Base-by-base conservation (phyloP, 64 coral and sea anemone species). In the Porites lutea region DNA sequence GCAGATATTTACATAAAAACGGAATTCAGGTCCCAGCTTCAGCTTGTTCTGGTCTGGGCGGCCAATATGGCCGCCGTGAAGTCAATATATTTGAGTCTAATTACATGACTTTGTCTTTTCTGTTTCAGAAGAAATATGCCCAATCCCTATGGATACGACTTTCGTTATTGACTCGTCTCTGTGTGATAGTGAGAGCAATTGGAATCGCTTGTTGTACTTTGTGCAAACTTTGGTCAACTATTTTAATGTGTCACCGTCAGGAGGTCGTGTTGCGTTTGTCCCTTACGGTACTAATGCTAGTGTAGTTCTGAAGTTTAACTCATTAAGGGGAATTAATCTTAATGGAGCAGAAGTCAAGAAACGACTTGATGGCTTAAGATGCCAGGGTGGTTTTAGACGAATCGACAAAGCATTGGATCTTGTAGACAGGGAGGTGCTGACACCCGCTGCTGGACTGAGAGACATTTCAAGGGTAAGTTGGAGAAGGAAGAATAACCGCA, bases 331-430 rank as follows among this genome's bases (percentile, higher is more conserved):
- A 21, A 47, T 13, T 53, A 13, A 78, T 16, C 72, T 92, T 18
- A 92, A 92, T 16, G 82, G 60, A 4, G 59, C 48, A 10, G 58
- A 79, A 86, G 91, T 92, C 0, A 22, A 65, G 2, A 77, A 23
- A 81, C 58, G 52, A 65, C 63, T 92, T 57, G 82, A 86, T 67
- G 20, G 2, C 8, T 54, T 93, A 50, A 55, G 72, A 16, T 88
- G 87, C 55, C 83, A 62, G 54, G 82, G 83, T 64, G 92, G 92
- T 54, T 78, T 52, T 13, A 89, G 77, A 18, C 82, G 82, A 52
- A 94, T 94, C 52, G 92, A 94, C 55, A 94, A 74, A 66, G 92
- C 78, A 78, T 77, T 94, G 44, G 79, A 83, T 46, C 45, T 94
- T 53, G 78, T 78, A 64, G 68, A 79, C 18, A 57, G 67, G n/a